Conservation (phyloP, 2,113 vertebrate genomes). For the Myanophis thanlyinensis region DNA sequence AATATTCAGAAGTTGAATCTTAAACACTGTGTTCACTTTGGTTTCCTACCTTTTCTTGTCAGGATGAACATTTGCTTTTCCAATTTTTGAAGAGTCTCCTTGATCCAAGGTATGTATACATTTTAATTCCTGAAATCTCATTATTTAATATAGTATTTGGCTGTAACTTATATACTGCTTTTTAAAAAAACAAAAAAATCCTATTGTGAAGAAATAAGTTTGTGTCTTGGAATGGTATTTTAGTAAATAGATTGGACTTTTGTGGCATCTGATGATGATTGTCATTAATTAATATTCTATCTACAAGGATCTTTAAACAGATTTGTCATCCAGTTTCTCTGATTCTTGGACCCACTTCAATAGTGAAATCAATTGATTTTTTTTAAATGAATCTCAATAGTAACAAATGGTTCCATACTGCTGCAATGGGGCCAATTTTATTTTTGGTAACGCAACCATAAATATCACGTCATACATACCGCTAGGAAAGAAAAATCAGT, state of each 20-base stretch:
- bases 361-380: not conserved
- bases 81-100: constrained; percentile 86
- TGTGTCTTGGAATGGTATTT: not conserved
- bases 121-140: not conserved
- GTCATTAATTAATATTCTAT: not conserved
- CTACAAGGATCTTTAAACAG: not conserved
- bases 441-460: not conserved
- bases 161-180: not conserved
- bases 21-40: constrained; percentile 22
- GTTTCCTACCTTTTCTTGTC: constrained; percentile 9
- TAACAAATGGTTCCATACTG: not conserved
- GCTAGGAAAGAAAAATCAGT: not conserved
- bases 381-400: not conserved
- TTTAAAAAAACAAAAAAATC: not conserved
- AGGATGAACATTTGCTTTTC: constrained; percentile 86
- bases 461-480: not conserved
- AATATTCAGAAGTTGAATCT: constrained; percentile 22
- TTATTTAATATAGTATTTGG: not conserved
- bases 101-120: constrained; percentile 81
- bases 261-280: not conserved
- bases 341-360: not conserved
- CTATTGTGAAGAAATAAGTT: not conserved
- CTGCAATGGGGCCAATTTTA: not conserved
- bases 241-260: not conserved
- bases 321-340: not conserved